Base-by-base conservation (phyloP, 1,140 invertebrate genomes). In the Ericerus pela region DNA sequence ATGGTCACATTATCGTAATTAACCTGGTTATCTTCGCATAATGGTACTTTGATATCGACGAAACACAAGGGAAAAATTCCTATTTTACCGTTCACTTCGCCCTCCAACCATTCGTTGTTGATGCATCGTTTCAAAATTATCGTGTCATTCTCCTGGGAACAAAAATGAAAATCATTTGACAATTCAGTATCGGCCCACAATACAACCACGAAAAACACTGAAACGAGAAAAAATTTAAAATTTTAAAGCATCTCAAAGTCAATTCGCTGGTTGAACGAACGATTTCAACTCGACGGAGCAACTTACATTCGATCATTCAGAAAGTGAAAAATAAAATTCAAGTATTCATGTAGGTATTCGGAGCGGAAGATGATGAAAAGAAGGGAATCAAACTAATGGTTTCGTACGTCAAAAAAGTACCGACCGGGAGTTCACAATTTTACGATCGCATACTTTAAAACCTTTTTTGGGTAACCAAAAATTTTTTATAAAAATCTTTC, bases 21-120 rank as follows among this genome's bases (percentile, higher is more conserved):
- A 1, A 4, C 11, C 12, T 2, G 11, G 24, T 24, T 53, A 51
- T 56, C 54, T 4, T 70, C 73, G 24, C 72, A 69, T 51, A 88
- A 67, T 41, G 86, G 84, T 61, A 85, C 74, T 65, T 80, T 79
- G 38, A 90, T 70, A 57, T 87, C 76, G 38, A 90, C 75, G 70
- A 85, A 90, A 65, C 79, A 85, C 18, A 72, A 68, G 1, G 88
- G 88, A 71, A 90, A 90, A 55, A 90, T 81, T 47, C 88, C 88
- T 66, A 81, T 78, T 51, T 70, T 69, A 18, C 77, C 78, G 38
- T 64, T 67, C 28, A 73, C 63, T 61, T 73, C 75, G 2, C 88
- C 88, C 57, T 77, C 77, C 56, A 85, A 65, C 88, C 88, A 92
- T 58, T 86, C 81, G n/a, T 79, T 73, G 63, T 88, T 84, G 6